These are phyloP conservation scores for Falco punctatus DNA, from an alignment of 2,113 vertebrate genomes.

Conservation along the genomic window DNA sequence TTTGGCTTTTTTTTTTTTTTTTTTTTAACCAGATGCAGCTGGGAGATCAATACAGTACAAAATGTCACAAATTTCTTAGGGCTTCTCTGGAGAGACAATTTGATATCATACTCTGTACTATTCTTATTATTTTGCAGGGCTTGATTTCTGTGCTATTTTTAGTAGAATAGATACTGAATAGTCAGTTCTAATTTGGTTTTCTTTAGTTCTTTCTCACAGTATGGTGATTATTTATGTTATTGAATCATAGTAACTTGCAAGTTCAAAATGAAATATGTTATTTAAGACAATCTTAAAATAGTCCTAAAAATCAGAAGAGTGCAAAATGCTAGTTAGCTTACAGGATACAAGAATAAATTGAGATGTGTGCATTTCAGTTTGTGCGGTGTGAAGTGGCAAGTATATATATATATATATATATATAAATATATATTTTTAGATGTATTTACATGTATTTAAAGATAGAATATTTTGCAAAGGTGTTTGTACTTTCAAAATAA, in stretches of 20 bases:
- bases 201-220: background rate
- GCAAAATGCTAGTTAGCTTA: background rate
- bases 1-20: background rate
- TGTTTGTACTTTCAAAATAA: background rate
- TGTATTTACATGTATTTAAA: background rate
- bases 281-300: background rate
- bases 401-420: background rate
- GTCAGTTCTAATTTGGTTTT: constrained; percentile 3
- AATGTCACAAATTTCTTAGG: background rate
- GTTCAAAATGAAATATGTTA: background rate
- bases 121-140: background rate
- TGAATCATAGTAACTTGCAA: background rate
- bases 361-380: background rate
- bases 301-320: background rate
- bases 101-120: background rate
- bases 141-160: constrained; percentile 34
- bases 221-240: background rate
- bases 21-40: background rate
- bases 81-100: background rate
- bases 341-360: background rate
- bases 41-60: background rate
- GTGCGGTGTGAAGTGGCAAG: background rate
- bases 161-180: background rate
- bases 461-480: background rate
- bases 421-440: too few species aligned